Conservation (phyloP, 2,113 vertebrate genomes). For the Hippolais icterina region DNA sequence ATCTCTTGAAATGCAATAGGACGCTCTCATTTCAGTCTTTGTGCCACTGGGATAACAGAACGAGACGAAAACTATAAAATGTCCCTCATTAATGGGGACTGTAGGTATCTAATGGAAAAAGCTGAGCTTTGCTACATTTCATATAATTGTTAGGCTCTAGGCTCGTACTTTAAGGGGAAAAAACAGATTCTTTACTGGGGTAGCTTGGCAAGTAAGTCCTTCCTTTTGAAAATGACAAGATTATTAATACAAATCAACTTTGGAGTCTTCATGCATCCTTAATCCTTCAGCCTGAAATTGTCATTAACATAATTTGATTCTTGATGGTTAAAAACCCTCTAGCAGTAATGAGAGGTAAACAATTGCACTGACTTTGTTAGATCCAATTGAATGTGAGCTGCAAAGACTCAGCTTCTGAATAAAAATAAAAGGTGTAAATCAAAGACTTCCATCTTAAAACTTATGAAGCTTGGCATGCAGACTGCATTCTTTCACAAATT, state of each 20-base stretch:
- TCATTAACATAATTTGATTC: not conserved
- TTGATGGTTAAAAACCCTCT: not conserved
- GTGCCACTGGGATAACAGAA: not conserved
- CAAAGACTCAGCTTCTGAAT: not conserved
- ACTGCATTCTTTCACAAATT: not conserved
- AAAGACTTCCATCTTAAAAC: not conserved
- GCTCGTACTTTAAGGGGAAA: not conserved
- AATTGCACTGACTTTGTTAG: not conserved
- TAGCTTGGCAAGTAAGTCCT: not conserved
- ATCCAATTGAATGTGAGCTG: not conserved
- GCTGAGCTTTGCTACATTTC: not conserved
- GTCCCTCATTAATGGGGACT: not conserved
- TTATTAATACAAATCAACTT: not conserved
- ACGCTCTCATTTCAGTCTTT: not conserved
- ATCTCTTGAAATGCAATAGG: conserved; percentile 10
- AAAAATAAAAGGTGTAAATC: not conserved
- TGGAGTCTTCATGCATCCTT: not conserved
- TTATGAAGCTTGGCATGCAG: not conserved
- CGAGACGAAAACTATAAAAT: not conserved
- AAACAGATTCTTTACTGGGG: not conserved
- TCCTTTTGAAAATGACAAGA: not conserved
- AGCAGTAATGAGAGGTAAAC: not conserved
- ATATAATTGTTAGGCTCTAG: not conserved
- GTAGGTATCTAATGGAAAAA: not conserved
- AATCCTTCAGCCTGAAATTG: not conserved